Evolutionary conservation across 2,888 invertebrate genomes (phyloP), one percentile per base, ranked within the genome.

Genomic region (Blastobasis adustella): DNA sequence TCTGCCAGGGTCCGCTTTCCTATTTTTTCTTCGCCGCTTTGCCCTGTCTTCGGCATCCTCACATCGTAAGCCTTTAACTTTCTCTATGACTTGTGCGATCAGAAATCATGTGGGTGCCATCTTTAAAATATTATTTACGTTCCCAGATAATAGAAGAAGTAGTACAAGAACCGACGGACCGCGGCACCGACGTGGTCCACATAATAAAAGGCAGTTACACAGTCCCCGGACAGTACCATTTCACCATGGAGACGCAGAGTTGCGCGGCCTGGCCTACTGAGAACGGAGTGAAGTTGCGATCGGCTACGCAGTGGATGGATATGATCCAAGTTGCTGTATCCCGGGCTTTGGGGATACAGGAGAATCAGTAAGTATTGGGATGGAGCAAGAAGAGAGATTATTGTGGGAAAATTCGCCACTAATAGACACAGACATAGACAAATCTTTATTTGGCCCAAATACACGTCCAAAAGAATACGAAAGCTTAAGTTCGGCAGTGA

Each of bases 171-270:
- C 76, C 90, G 0, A 73, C 66, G 5, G 74, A 72, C 57, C 70
- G 58, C 53, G 89, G 88, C 8, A 71, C 68, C 0, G 79, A 91
- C 46, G 68, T 82, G 5, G 81, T 79, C 7, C 81, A 91, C 47
- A 85, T 85, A 0, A 74, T 93, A 6, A 89, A 86, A 50, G 94
- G 94, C 0, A 80, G 66, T 4, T 90, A 89, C 54, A 68, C 81
- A 7, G 69, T 90, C 10, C 91, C 90, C 0, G 74, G 89, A 0
- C 95, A 96, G 68, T 95, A 94, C 71, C 95, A 95, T 75, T 94
- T 90, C 62, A 91, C 92, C 0, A 94, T 95, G 94, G 95, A 95
- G 74, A 90, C 93, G 0, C 93, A 94, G 60, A 87, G 89, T 40
- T 92, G 92, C 49, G 55, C n/a, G 37, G 42, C 23, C 4, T 5